phyloP scores from a whole-genome alignment of 1,140 invertebrate genomes.

The Venturia canescens region DNA sequence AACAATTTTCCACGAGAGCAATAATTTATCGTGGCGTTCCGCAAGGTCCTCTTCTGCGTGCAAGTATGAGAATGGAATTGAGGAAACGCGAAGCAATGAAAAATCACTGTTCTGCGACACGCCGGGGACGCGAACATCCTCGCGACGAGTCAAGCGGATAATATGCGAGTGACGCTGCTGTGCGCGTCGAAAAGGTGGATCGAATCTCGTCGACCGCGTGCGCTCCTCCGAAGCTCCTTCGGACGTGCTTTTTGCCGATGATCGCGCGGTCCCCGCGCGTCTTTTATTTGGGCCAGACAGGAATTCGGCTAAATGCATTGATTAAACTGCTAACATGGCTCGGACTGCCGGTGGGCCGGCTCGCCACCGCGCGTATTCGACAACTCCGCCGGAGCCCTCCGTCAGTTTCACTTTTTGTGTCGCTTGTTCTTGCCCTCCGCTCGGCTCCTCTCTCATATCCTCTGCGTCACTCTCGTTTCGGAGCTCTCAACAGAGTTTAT shows the following conservation, averaged over 20 bases:
- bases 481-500: not conserved
- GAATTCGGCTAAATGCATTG: conserved; percentile 78
- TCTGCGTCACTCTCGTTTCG: conserved; percentile 2
- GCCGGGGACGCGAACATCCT: not conserved
- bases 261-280: conserved; percentile 67
- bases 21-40: not conserved
- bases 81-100: conserved; percentile 10
- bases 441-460: not conserved
- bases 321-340: conserved; percentile 75
- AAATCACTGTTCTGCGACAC: conserved; percentile 8
- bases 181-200: conserved; percentile 13
- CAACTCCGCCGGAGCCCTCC: conserved; percentile 59
- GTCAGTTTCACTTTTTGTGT: conserved; percentile 59
- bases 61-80: conserved; percentile 29
- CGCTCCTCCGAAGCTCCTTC: not conserved
- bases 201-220: conserved; percentile 5
- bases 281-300: conserved; percentile 77
- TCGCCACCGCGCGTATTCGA: conserved; percentile 62
- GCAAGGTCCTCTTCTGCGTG: not conserved
- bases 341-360: conserved; percentile 71
- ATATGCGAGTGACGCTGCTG: not conserved
- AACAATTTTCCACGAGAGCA: too few relatives aligned
- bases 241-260: conserved; percentile 65
- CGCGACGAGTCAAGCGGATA: not conserved
- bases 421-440: conserved; percentile 17